phyloP scores from a whole-genome alignment of 2,888 invertebrate genomes.

The Antheraea yamamai region DNA sequence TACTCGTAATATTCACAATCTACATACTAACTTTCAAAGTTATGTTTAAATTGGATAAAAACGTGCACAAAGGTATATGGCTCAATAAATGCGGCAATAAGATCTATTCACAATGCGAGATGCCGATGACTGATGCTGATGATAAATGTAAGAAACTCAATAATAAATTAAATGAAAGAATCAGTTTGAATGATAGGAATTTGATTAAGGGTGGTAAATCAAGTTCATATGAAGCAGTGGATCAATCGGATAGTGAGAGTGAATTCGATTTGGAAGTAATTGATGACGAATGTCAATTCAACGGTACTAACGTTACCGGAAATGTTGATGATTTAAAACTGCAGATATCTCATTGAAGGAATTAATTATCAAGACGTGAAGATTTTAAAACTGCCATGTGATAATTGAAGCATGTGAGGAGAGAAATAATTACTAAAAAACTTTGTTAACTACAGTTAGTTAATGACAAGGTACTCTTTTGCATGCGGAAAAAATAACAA shows the following conservation, averaged over 20 bases:
- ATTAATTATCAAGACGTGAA: constrained; percentile 24
- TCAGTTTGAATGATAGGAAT: constrained; percentile 56
- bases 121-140: constrained; percentile 59
- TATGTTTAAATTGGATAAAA: constrained; percentile 67
- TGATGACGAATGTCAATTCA: constrained; percentile 70
- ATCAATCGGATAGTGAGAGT: constrained; percentile 64
- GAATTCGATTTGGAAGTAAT: constrained; percentile 67
- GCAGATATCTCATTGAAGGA: constrained; percentile 33
- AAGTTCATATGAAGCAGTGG: constrained; percentile 47
- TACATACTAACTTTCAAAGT: constrained; percentile 71
- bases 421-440: no score
- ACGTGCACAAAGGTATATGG: constrained; percentile 49
- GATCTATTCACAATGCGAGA: constrained; percentile 69
- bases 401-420: not conserved
- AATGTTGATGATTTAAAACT: not conserved
- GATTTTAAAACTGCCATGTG: not conserved
- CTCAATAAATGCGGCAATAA: constrained; percentile 44
- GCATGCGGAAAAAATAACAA: no score
- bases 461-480: no score
- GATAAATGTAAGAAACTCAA: constrained; percentile 57
- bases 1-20: constrained; percentile 77
- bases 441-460: no score
- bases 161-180: constrained; percentile 54
- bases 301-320: constrained; percentile 23
- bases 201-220: constrained; percentile 35